phyloP scores from a whole-genome alignment of 53 echinoderm and acorn worm species.

The Holothuria scabra region DNA sequence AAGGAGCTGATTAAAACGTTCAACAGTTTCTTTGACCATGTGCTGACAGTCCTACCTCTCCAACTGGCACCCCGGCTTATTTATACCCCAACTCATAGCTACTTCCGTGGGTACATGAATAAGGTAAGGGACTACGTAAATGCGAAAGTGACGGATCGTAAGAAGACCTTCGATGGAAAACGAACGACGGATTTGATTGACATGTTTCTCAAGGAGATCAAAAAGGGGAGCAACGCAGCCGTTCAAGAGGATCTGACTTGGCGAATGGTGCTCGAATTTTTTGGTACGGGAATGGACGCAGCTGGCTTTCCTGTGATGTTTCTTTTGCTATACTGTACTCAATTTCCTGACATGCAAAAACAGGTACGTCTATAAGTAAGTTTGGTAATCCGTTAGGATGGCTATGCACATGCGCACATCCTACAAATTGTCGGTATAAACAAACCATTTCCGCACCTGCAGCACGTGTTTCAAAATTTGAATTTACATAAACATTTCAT shows the following conservation, averaged over 20 bases:
- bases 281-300: conserved; percentile 63
- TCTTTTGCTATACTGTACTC: conserved; percentile 47
- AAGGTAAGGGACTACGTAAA: background rate
- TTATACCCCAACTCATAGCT: conserved; percentile 61
- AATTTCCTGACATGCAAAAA: conserved; percentile 57
- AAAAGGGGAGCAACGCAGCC: conserved; percentile 12
- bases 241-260: conserved; percentile 57
- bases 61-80: conserved; percentile 54
- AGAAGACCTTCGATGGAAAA: conserved; percentile 58
- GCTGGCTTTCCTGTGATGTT: conserved; percentile 55
- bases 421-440: too few species aligned
- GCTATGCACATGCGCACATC: too few species aligned
- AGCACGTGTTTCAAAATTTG: too few species aligned
- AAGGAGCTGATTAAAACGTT: conserved; percentile 47
- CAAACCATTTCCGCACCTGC: too few species aligned
- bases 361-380: too few species aligned
- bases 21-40: conserved; percentile 21
- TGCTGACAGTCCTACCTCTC: conserved; percentile 54
- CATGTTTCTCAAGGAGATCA: conserved; percentile 65
- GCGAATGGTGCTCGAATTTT: conserved; percentile 60
- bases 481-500: too few species aligned
- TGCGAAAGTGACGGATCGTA: conserved; percentile 56
- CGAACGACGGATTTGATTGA: conserved; percentile 69
- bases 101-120: conserved; percentile 45
- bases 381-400: too few species aligned